Conservation (phyloP, 2,888 invertebrate genomes). For the Helleia helle region DNA sequence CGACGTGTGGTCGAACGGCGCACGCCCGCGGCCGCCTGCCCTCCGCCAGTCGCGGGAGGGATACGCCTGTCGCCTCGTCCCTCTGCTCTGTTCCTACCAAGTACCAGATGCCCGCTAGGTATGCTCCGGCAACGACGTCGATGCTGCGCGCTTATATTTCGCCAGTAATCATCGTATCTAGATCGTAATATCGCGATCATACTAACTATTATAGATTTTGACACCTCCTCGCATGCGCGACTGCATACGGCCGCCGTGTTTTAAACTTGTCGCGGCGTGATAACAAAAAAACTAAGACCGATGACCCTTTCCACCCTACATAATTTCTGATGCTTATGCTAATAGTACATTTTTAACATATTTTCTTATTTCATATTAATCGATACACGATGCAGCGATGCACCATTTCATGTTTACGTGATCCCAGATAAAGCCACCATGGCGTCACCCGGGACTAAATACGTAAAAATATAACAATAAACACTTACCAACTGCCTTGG, state of each 20-base stretch:
- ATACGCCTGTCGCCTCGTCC: slow-evolving; percentile 48
- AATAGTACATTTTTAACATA: slow-evolving; percentile 32
- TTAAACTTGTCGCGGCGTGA: slow-evolving; percentile 66
- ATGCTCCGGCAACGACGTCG: slow-evolving; percentile 42
- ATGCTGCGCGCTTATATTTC: slow-evolving; percentile 32
- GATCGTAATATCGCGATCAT: slow-evolving; percentile 50
- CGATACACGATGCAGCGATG: slow-evolving; percentile 73
- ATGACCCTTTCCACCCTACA: slow-evolving; percentile 49
- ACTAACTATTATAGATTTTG: slow-evolving; percentile 70
- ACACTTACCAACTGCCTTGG: slow-evolving; percentile 77
- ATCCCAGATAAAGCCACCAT: slow-evolving; percentile 77
- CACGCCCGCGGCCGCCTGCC: slow-evolving; percentile 56
- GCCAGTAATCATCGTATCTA: slow-evolving; percentile 36
- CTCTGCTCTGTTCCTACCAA: too few species aligned
- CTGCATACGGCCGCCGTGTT: slow-evolving; percentile 71
- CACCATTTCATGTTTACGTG: slow-evolving; percentile 78
- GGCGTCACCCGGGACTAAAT: slow-evolving; percentile 77
- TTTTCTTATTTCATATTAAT: slow-evolving; percentile 49
- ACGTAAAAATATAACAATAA: slow-evolving; percentile 66
- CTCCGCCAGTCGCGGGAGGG: slow-evolving; percentile 54
- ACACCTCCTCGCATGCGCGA: slow-evolving; percentile 72
- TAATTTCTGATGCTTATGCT: slow-evolving; percentile 30
- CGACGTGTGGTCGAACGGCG: slow-evolving; percentile 58
- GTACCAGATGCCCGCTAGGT: slow-evolving; percentile 46
- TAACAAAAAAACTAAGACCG: slow-evolving; percentile 56